A percentile compares a stretch with the other conserved stretches of the same genome.
Evolutionary conservation across 2,113 vertebrate genomes (phyloP).

Genomic region (Cnemophilus loriae): DNA sequence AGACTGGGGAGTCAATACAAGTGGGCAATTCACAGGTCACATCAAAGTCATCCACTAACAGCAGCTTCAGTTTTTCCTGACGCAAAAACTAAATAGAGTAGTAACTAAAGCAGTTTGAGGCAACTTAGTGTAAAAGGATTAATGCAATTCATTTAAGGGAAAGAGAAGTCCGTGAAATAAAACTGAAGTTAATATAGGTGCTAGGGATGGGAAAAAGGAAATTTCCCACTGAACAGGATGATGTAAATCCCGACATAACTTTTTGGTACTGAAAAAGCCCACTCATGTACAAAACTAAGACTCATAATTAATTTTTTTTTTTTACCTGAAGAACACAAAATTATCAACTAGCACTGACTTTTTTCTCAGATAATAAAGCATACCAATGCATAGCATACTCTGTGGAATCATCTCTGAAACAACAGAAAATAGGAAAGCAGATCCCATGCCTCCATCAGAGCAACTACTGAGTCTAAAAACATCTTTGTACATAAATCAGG

Average conservation of each 20-base stretch:
- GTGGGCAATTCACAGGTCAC: accelerated
- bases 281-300: background rate
- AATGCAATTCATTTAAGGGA: background rate
- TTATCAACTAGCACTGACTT: background rate
- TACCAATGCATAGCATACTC: background rate
- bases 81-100: background rate
- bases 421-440: background rate
- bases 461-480: background rate
- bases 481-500: background rate
- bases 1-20: background rate
- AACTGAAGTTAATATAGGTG: background rate
- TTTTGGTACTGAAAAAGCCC: background rate
- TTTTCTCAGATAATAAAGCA: background rate
- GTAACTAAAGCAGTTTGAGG: background rate
- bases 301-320: background rate
- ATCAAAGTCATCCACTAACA: background rate
- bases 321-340: background rate
- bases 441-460: background rate
- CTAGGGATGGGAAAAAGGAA: background rate
- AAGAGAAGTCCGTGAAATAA: background rate
- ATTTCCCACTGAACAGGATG: background rate
- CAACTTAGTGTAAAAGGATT: background rate
- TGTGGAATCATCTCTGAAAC: background rate
- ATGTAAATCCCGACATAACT: background rate
- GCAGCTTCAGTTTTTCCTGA: background rate